Base-by-base conservation (phyloP, 2,797 vertebrate species). In the Streptopelia turtur region DNA sequence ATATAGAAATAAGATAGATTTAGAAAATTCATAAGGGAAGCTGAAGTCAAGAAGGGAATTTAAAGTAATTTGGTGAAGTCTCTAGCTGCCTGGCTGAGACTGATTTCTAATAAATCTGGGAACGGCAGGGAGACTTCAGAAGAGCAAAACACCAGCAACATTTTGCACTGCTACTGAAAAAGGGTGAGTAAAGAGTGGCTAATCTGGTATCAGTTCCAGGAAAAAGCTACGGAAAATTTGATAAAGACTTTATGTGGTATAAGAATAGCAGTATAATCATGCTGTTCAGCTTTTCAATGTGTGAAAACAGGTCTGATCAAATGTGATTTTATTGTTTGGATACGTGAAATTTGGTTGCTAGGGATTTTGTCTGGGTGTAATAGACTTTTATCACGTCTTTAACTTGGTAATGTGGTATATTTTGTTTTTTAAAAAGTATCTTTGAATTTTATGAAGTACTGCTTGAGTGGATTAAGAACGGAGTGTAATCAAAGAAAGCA, bases 211-310 rank as follows among this genome's bases (percentile, higher is more conserved):
- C 33, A 35, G 59, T 84, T 93, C 75, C 57, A 89, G 86, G 77
- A 91, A 94, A 83, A 95, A 83, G 50, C 4, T 18, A 9, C 30
- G 83, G 93, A 90, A 95, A 95, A 85, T 37, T 27, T 89, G 49
- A 71, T 83, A 35, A 83, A 90, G 41, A 87, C 70, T 72, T 75
- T 33, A 64, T 41, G 16, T 69, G 56, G 22, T 37, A 11, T 79
- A 83, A 89, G 56, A 84, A 83, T 47, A 83, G 82, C 33, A 57
- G 16, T 57, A 35, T 59, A 76, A 66, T 76, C 39, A 37, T 0
- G 0, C 52, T 72, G 10, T 47, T 74, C 49, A 61, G n/a, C 39
- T 79, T 82, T 84, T 79, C 27, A 45, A 0, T 90, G 74, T 89
- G 57, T 77, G 91, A 72, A 70, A 90, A 76, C 8, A 55, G 20